Percentiles rank a stretch among this genome's conserved stretches.
Evolutionary conservation across 2,888 invertebrate species (phyloP).

Genomic region (Agrochola litura): DNA sequence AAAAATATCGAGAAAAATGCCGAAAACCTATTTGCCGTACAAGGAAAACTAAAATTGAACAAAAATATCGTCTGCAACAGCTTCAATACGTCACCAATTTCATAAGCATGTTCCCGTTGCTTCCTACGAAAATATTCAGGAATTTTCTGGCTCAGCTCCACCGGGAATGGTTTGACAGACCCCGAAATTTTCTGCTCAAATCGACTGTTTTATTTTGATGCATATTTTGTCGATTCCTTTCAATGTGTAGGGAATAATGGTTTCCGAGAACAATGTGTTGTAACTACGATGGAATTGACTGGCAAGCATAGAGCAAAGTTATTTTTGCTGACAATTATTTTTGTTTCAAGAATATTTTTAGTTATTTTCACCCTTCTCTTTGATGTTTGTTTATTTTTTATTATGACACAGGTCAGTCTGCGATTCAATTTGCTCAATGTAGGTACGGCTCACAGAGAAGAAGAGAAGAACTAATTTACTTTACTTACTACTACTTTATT

Average conservation of each 20-base stretch:
- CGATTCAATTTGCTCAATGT: background rate
- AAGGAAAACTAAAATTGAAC: slow-evolving; percentile 31
- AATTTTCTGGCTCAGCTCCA: slow-evolving; percentile 46
- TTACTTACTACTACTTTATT: background rate
- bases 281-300: slow-evolving; percentile 1
- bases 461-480: background rate
- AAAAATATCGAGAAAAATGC: slow-evolving; percentile 19
- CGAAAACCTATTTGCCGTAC: slow-evolving; percentile 12
- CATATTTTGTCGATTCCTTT: slow-evolving; percentile 46
- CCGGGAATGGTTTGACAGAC: slow-evolving; percentile 36
- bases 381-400: background rate
- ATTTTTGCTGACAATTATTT: background rate
- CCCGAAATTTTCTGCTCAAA: slow-evolving; percentile 44
- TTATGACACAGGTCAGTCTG: background rate
- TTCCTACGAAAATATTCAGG: slow-evolving; percentile 35
- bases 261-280: slow-evolving; percentile 5
- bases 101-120: slow-evolving; percentile 52
- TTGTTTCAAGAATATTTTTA: background rate
- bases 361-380: background rate
- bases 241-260: slow-evolving; percentile 3
- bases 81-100: slow-evolving; percentile 57
- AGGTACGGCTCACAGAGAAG: background rate
- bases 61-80: slow-evolving; percentile 16
- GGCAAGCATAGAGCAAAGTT: background rate
- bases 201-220: slow-evolving; percentile 48